Base-by-base conservation (phyloP, 2,113 vertebrate genomes). In the Notechis scutatus region DNA sequence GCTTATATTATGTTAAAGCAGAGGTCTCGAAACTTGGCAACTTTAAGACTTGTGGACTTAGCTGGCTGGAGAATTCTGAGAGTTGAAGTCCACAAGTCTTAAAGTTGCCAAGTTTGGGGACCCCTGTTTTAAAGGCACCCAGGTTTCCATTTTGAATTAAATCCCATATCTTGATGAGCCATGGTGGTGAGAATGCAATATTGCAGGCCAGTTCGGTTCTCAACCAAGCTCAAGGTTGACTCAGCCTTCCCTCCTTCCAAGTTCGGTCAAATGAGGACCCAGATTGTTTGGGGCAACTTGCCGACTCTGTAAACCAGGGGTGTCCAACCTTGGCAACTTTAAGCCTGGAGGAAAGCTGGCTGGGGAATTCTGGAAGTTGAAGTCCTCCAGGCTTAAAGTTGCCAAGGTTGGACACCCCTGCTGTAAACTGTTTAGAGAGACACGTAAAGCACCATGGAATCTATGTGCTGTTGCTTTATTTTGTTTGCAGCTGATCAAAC, bases 401-500 rank as follows among this genome's bases (percentile, higher is more conserved):
- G 42, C 42, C 42, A 42, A 42, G 42, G 42, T 42, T 42, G 42
- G 2, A 42, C 42, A 42, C 42, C 42, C 42, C 42, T 42, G 42
- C 59, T 64, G 9, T 61, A 29, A 64, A 64, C 26, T 2, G 26
- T 26, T 12, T 64, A 12, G 61, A 64, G 61, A n/a, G 29, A 29
- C 26, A 12, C 4, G 29, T 64, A 64, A 29, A 64, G 26, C 59
- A 5, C 10, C 11, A 0, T n/a, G 61, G n/a, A 64, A 4, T 29
- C 59, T 12, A 29, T 4, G 11, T 64, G 3, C 57, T 26, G n/a
- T 69, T 14, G 64, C 64, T 6, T 87, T 64, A 4, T 45, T 26
- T 55, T 89, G 93, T 96, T 34, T 93, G 9, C 95, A 99, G 99
- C 96, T 98, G 45, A 4, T 97, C 42, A 98, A 98, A 97, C 98